phyloP scores from a whole-genome alignment of 2,113 vertebrate species.

The Aptenodytes forsteri region DNA sequence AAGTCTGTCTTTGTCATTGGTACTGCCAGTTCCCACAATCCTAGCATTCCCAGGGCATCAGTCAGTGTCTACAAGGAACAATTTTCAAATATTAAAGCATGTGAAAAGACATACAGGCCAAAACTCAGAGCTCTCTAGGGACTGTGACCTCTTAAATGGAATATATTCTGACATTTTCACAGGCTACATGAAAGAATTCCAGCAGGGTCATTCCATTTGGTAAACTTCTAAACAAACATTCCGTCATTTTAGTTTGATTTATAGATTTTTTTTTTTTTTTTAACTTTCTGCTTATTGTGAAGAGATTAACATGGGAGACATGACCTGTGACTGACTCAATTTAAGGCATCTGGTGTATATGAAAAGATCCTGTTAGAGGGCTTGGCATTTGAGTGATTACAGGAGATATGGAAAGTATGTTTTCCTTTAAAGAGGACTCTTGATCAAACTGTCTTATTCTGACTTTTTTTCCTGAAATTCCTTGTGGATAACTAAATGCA shows the following conservation, averaged over 20 bases:
- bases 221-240: slow-evolving; percentile 75
- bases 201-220: slow-evolving; percentile 72
- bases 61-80: slow-evolving; percentile 81
- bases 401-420: slow-evolving; percentile 54
- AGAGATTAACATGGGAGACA: slow-evolving; percentile 59
- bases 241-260: slow-evolving; percentile 67
- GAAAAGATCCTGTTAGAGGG: slow-evolving; percentile 34
- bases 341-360: slow-evolving; percentile 53
- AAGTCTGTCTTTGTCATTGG: slow-evolving; percentile 67
- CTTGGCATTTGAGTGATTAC: slow-evolving; percentile 58
- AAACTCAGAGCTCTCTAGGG: slow-evolving; percentile 78
- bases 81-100: slow-evolving; percentile 82
- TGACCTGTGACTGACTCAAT: slow-evolving; percentile 39
- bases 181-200: slow-evolving; percentile 79
- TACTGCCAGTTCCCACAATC: slow-evolving; percentile 85
- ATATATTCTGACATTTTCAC: slow-evolving; percentile 82
- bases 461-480: slow-evolving; percentile 27
- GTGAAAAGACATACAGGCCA: slow-evolving; percentile 81
- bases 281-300: slow-evolving; percentile 65
- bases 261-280: slow-evolving; percentile 32
- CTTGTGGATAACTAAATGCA: slow-evolving; percentile 11
- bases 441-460: slow-evolving; percentile 37
- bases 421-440: slow-evolving; percentile 50
- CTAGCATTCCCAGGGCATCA: slow-evolving; percentile 81
- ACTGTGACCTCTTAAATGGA: slow-evolving; percentile 77